Conservation (phyloP, 2,888 invertebrate genomes). For the Metellina segmentata region DNA sequence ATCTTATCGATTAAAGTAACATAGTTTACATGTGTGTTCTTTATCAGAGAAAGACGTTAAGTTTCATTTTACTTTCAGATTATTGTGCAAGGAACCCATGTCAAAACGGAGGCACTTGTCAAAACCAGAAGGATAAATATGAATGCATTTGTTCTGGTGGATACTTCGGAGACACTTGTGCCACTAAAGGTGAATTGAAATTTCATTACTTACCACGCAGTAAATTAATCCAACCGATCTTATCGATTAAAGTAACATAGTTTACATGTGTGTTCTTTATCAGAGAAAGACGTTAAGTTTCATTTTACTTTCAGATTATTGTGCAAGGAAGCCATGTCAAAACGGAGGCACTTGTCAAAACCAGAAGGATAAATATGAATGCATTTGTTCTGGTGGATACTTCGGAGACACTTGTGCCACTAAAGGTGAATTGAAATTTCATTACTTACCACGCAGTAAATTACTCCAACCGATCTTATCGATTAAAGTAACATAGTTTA, state of each 20-base stretch:
- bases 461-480: too few relatives aligned
- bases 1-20: not conserved
- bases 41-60: not conserved
- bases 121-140: not conserved
- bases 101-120: constrained; percentile 1
- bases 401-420: not conserved
- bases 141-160: not conserved
- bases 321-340: not conserved
- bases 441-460: too few relatives aligned
- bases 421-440: not conserved
- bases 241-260: not conserved
- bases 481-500: too few relatives aligned
- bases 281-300: not conserved
- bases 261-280: not conserved
- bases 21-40: too few relatives aligned
- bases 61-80: too few relatives aligned
- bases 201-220: too few relatives aligned
- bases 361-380: not conserved
- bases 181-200: not conserved
- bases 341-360: constrained; percentile 11
- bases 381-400: not conserved
- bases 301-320: not conserved
- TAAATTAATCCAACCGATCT: too few relatives aligned
- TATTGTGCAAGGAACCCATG: not conserved
- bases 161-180: not conserved